Percentiles rank a stretch among this genome's conserved stretches.
These are phyloP conservation scores for Cynoglossus semilaevis DNA, from an alignment of 2,113 vertebrate species.

Conservation along the genomic window DNA sequence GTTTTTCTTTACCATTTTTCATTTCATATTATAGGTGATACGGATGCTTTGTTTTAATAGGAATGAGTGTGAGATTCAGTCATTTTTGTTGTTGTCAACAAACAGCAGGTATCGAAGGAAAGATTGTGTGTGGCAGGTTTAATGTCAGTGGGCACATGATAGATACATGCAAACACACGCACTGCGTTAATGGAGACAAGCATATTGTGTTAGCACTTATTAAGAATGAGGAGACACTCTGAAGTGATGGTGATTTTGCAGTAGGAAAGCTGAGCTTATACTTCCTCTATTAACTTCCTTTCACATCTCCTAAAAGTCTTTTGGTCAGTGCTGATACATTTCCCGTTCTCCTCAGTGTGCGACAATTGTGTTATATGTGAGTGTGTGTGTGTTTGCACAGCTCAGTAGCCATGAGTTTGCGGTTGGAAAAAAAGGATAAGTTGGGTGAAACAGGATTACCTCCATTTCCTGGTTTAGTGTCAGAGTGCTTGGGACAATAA, in stretches of 20 bases:
- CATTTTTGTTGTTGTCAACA: conserved; percentile 73
- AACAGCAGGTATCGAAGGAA: too few relatives aligned
- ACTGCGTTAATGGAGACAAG: conserved; percentile 53
- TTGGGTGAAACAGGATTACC: conserved; percentile 64
- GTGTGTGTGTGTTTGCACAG: conserved; percentile 22
- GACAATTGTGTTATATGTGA: conserved; percentile 14
- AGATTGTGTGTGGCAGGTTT: conserved; percentile 71
- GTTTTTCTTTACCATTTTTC: too few relatives aligned
- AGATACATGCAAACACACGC: conserved; percentile 17
- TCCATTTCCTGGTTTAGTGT: conserved; percentile 68
- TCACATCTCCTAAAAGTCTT: conserved; percentile 52
- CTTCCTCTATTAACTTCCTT: conserved; percentile 40
- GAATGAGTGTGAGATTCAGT: conserved; percentile 72
- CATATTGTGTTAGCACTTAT: conserved; percentile 73
- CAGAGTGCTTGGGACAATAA: conserved; percentile 66
- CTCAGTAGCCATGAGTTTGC: conserved; percentile 12
- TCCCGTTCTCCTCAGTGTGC: conserved; percentile 14
- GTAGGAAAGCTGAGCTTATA: conserved; percentile 39
- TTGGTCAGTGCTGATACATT: conserved; percentile 38
- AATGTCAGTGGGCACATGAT: conserved; percentile 57
- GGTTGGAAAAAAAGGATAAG: conserved; percentile 32
- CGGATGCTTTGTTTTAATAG: conserved; percentile 55
- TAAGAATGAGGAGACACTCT: conserved; percentile 58
- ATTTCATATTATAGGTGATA: too few relatives aligned
- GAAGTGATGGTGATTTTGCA: conserved; percentile 35